Evolutionary conservation across 1,140 invertebrate species (phyloP), one percentile per base, ranked within the genome.

Genomic region (Drosophila carrolli): DNA sequence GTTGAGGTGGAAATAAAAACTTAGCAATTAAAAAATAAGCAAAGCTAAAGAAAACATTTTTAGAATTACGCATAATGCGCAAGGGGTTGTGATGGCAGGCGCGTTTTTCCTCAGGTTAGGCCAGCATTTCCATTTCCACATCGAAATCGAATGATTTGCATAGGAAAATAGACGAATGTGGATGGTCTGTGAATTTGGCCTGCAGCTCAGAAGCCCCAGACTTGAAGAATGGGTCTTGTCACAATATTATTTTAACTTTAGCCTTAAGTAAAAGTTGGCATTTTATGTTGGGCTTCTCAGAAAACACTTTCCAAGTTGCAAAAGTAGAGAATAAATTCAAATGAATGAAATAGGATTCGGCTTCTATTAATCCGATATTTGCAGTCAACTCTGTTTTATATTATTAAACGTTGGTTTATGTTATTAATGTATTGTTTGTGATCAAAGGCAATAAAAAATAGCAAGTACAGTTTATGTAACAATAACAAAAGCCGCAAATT

Each of bases 221-320:
- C 58, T 70, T 37, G 29, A 75, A 37, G 46, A 11, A 38, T 65
- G 48, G 70, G 68, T 78, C 44, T 47, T 68, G 55, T 56, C 32
- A 89, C 50, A 91, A 91, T 91, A 91, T 91, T 91, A 80, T 91
- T 85, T 91, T 90, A 91, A 83, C 62, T 91, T 89, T 75, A 43
- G 58, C 58, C 56, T 59, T 75, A 81, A 81, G 73, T 88, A 38
- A 46, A 66, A 68, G 65, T 66, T 51, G 23, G 8, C 16, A 4
- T 19, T 44, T 19, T 16, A 16, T 16, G 19, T 11, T 5, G 11
- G 6, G 46, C 27, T 27, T 9, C 23, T 29, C 47, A 4, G n/a
- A 48, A 48, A 29, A 2, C 3, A 27, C 8, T 48, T 3, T 1
- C 27, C 4, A n/a, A 8, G 23, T 19, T 32, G 29, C 29, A 32